Percentiles rank a stretch among this genome's conserved stretches.
These are phyloP conservation scores for Mylabris phalerata DNA, from an alignment of 1,140 invertebrate species.

Conservation along the genomic window DNA sequence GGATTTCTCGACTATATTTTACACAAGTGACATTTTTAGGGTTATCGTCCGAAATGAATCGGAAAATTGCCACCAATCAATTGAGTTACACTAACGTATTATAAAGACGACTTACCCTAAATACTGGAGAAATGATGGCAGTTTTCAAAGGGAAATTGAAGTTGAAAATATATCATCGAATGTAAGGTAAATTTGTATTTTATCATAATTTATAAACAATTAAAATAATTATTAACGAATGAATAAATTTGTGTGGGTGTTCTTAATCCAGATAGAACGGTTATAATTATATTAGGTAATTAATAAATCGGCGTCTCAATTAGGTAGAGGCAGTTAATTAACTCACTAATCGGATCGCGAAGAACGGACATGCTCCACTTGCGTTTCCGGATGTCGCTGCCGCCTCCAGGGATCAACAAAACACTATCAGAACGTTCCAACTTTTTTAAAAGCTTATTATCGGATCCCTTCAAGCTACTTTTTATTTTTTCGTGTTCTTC, in stretches of 20 bases:
- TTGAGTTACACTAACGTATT: not conserved
- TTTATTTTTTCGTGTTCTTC: conserved; percentile 36
- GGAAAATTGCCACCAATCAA: conserved; percentile 25
- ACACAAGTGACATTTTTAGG: conserved; percentile 19
- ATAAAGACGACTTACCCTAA: not conserved
- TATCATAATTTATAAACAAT: too few relatives aligned
- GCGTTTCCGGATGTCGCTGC: conserved; percentile 6
- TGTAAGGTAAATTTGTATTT: too few relatives aligned
- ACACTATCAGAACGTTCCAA: conserved; percentile 38
- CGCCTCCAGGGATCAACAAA: conserved; percentile 36
- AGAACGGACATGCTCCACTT: conserved; percentile 18
- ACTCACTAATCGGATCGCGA: conserved; percentile 40
- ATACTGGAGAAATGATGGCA: too few relatives aligned
- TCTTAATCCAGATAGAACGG: too few relatives aligned
- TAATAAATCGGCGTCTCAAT: conserved; percentile 42
- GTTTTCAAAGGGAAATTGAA: too few relatives aligned
- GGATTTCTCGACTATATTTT: conserved; percentile 19
- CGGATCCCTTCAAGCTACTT: conserved; percentile 33
- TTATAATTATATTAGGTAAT: conserved; percentile 39
- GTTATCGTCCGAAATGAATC: conserved; percentile 22
- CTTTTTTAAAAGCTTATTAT: conserved; percentile 44
- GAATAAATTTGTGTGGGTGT: too few relatives aligned
- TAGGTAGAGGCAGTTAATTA: conserved; percentile 42
- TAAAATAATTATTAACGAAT: too few relatives aligned
- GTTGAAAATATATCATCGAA: too few relatives aligned